Evolutionary conservation across 2,888 invertebrate species (phyloP), one percentile per base, ranked within the genome.

Genomic region (Polydesmus complanatus): DNA sequence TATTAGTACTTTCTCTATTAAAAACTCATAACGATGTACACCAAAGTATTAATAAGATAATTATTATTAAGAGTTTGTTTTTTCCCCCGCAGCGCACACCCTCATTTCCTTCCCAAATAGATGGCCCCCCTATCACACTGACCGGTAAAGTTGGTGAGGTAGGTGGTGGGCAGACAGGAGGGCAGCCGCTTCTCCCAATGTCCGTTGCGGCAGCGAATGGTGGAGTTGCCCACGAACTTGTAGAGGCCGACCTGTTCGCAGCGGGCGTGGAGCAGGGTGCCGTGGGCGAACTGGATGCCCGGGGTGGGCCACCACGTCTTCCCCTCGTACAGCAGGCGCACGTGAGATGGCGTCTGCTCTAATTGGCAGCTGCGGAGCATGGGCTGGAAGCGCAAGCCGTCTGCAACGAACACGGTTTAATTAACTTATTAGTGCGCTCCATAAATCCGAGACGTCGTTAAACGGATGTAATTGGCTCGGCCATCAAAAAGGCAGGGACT

Each of bases 141-240:
- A 86, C 87, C 85, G 68, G 89, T 88, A 73, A 87, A 90, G 74
- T 90, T 91, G 50, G 88, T 88, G 66, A 91, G 78, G 49, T 87
- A 77, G 1, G 88, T 88, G 27, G 91, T 91, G n/a, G 88, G 86
- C 37, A 87, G 84, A 71, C 91, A 91, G 64, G 85, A 83, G 1
- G 91, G 90, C 70, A 87, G 77, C 65, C 81, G 81, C 1, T 84
- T 81, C 25, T 80, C 81, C 90, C 91, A 91, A 58, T 80, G 80
- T 1, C 89, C 89, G 70, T 91, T 88, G 67, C 85, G 85, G 72
- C 91, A 91, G 37, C 82, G 79, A 48, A 89, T 77, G 58, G 80
- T 75, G n/a, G 84, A 79, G 58, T 86, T 86, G 25, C 91, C 91
- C 63, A 85, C 79, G 67, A 90, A 78, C 75, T 90, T 90, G 76